Evolutionary conservation across 2,113 vertebrate genomes (phyloP).

Genomic region (Vulpes vulpes): DNA sequence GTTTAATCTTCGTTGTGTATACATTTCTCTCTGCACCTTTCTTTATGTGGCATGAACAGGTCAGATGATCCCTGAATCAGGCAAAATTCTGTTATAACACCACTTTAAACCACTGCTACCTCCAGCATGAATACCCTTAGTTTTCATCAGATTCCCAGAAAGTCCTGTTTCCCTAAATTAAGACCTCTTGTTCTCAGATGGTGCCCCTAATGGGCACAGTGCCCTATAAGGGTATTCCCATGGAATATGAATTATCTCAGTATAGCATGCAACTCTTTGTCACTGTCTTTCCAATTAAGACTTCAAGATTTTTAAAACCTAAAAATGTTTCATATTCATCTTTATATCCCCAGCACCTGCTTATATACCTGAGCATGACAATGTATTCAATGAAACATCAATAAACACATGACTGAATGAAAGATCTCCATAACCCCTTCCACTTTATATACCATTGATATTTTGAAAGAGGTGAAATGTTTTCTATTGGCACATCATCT

Average conservation of each 20-base stretch:
- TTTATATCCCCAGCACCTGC: background rate
- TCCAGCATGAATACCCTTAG: background rate
- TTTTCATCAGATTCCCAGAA: background rate
- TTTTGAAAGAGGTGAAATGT: background rate
- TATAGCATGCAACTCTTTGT: background rate
- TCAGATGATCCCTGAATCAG: background rate
- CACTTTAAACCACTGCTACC: background rate
- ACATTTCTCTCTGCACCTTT: background rate
- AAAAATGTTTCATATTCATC: background rate
- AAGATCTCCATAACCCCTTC: constrained; percentile 12
- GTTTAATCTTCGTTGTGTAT: background rate
- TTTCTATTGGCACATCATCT: constrained; percentile 20
- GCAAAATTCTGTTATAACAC: background rate
- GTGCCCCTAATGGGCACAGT: background rate
- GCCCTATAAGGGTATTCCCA: background rate
- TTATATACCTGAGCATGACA: background rate
- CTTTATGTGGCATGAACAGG: background rate
- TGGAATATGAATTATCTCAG: background rate
- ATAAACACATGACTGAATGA: constrained; percentile 28
- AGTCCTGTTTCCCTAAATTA: background rate
- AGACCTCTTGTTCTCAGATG: background rate
- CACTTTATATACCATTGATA: background rate
- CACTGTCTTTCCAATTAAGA: background rate
- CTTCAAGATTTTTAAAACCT: background rate
- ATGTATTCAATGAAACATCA: background rate